phyloP scores from a whole-genome alignment of 2,797 vertebrate genomes.

The Dipus sagitta region DNA sequence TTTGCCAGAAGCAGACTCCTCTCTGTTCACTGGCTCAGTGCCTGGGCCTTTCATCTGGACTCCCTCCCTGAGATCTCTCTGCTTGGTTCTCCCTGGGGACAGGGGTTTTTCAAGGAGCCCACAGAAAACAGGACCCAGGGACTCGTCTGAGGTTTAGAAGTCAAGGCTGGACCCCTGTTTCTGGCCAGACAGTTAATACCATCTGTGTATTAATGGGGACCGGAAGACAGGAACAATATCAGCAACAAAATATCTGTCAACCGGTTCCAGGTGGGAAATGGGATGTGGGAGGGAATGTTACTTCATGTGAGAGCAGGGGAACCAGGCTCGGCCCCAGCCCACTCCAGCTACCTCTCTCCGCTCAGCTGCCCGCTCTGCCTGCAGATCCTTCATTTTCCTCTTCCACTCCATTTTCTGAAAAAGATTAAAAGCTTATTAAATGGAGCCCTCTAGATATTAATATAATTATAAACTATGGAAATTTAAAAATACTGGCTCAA shows the following conservation, averaged over 20 bases:
- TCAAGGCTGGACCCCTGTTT: not conserved
- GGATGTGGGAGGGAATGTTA: no score
- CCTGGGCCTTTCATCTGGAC: not conserved
- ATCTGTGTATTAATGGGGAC: not conserved
- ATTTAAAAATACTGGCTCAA: slow-evolving; percentile 4
- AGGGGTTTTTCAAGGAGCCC: not conserved
- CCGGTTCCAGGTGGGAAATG: not conserved
- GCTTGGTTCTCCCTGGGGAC: not conserved
- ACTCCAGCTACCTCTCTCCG: slow-evolving; percentile 80
- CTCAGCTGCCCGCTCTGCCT: slow-evolving; percentile 77
- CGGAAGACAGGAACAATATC: not conserved
- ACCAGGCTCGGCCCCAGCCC: not conserved
- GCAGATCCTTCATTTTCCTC: slow-evolving; percentile 83
- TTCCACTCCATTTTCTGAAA: slow-evolving; percentile 86
- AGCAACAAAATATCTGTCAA: not conserved
- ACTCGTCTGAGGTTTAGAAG: not conserved
- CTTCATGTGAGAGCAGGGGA: not conserved
- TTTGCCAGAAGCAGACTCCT: not conserved
- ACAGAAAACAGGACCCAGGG: not conserved
- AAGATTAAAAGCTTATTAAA: slow-evolving; percentile 15
- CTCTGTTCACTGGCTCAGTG: not conserved
- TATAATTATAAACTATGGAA: not conserved
- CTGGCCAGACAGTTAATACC: no score
- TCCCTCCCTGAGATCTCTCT: not conserved
- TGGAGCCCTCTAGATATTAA: not conserved